Evolutionary conservation across 2,888 invertebrate species (phyloP), one percentile per base, ranked within the genome.

Genomic region (Kuschelorhynchus macadamiae): DNA sequence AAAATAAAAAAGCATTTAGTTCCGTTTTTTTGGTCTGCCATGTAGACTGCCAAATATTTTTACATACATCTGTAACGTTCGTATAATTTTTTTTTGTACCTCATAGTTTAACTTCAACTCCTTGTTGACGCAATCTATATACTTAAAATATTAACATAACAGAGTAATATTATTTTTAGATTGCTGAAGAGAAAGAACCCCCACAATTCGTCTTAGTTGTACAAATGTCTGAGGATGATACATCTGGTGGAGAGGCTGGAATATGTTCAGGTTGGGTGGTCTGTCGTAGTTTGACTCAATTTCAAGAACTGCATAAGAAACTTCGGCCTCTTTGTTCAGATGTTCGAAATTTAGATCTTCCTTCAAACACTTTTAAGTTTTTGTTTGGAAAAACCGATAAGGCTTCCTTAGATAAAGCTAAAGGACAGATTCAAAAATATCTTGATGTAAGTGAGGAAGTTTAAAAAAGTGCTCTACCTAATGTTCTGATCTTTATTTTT

Each of bases 351-450:
- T 85, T 94, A 75, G 95, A 95, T 81, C 84, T 96, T 69, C 96
- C 96, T 0, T 92, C 93, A 9, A 90, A 90, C 74, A 90, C 92
- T 1, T 89, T 93, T 72, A 94, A 94, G 78, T 92, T 93, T 81
- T 85, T 92, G 69, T 95, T 95, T 79, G 90, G 93, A 16, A 95
- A 95, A 82, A 91, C 90, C 56, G 95, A 95, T 77, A 90, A 88
- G 78, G 89, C 90, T 72, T 90, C 92, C 1, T 83, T 95, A 76
- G 94, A 95, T 72, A 94, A 92, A 80, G 93, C 94, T 1, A 94
- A 93, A 83, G 86, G 85, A 71, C 91, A 92, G 81, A 91, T 95
- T 79, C 94, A 95, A 83, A 92, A 91, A 82, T 96, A 94, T 85
- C 87, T 96, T 79, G 91, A 92, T 85, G 94, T 94, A 85, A 86